Base-by-base conservation (phyloP, 2,888 invertebrate genomes). In the Chalcis sispes region DNA sequence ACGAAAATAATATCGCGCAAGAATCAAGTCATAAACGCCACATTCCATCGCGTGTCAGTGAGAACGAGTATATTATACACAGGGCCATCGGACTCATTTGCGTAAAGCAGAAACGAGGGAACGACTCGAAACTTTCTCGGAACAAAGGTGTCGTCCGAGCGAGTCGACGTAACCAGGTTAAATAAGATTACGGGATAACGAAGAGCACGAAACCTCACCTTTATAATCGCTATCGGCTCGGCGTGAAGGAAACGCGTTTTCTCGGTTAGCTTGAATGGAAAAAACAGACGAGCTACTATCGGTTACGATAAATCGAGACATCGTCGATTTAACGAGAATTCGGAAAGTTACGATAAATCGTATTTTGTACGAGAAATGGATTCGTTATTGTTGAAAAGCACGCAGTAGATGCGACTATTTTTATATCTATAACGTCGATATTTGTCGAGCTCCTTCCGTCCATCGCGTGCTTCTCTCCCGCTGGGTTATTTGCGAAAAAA, bases 141-240 rank as follows among this genome's bases (percentile, higher is more conserved):
- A 73, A 54, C 67, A 73, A 62, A 73, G 61, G 73, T 67, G 67
- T 73, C 66, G 66, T 73, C 58, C 54, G 36, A 46, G 27, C 54
- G 15, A 20, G 18, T 20, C 50, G 40, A 58, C 23, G 29, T 66
- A 61, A 73, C 59, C 59, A 46, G 66, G 59, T 73, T 66, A 61
- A 52, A 54, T 32, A 18, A 56, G 52, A 71, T 71, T 52, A 70
- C 52, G 36, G 61, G 61, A 71, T 71, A 54, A 36, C 54, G 29
- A n/a, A 29, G 13, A 20, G 56, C 25, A n/a, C 29, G 23, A 46
- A 59, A 70, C 32, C 59, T 36, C 52, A n/a, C n/a, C 20, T 40
- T 32, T 27, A 13, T 13, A 15, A 42, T 42, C 15, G 7, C 15
- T 13, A 42, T 42, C 15, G 15, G 8, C 42, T 2, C 40, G n/a